phyloP scores from a whole-genome alignment of 2,888 invertebrate genomes.

The Trichacis sp. region DNA sequence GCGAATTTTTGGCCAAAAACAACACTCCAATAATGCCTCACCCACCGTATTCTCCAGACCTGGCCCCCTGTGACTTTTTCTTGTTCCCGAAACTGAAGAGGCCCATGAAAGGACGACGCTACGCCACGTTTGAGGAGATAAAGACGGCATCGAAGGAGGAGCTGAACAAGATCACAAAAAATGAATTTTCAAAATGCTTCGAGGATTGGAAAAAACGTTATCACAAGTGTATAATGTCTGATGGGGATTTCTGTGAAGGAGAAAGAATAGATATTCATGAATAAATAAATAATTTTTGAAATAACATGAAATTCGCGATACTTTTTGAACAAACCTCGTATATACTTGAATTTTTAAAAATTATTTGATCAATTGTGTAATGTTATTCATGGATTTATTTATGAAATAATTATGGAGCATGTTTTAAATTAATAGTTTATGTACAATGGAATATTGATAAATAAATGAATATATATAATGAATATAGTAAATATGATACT shows the following conservation, averaged over 20 bases:
- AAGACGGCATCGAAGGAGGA: slow-evolving; percentile 30
- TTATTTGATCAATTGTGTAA: too few relatives aligned
- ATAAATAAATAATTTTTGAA: slow-evolving; percentile 32
- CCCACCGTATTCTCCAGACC: slow-evolving; percentile 43
- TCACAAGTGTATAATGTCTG: slow-evolving; percentile 7
- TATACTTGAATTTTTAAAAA: too few relatives aligned
- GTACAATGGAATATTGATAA: too few relatives aligned
- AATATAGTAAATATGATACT: too few relatives aligned
- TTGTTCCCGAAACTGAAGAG: slow-evolving; percentile 46
- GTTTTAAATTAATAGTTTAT: too few relatives aligned
- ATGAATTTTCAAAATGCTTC: slow-evolving; percentile 29
- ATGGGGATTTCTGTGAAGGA: slow-evolving; percentile 23
- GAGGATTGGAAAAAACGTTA: slow-evolving; percentile 37
- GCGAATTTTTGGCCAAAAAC: slow-evolving; percentile 45
- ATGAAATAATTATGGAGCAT: too few relatives aligned
- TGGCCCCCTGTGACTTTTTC: too few relatives aligned
- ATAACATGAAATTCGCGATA: slow-evolving; percentile 8
- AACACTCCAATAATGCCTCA: slow-evolving; percentile 35
- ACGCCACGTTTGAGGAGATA: slow-evolving; percentile 39
- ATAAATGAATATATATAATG: too few relatives aligned
- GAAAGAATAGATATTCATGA: slow-evolving; percentile 13
- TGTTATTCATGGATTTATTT: too few relatives aligned
- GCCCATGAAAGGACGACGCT: slow-evolving; percentile 38
- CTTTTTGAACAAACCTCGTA: slow-evolving; percentile 2
- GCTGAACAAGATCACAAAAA: slow-evolving; percentile 29